These are phyloP conservation scores for Echeneis naucrates DNA, from an alignment of 2,797 vertebrate species.

Conservation along the genomic window DNA sequence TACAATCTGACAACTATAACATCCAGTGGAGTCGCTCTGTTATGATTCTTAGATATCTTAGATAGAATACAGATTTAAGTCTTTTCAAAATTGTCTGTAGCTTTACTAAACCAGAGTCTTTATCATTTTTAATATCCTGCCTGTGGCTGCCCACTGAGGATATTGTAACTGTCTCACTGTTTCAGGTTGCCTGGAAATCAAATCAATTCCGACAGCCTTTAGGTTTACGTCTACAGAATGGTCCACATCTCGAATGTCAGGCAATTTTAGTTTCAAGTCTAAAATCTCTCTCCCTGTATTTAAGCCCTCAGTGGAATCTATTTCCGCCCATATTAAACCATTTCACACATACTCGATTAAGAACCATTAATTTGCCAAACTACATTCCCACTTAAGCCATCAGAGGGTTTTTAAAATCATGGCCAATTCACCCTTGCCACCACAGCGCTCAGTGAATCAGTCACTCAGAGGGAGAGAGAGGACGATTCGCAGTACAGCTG, in stretches of 20 bases:
- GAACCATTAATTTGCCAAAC: conserved; percentile 77
- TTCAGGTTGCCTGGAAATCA: neutral
- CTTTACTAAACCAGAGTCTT: too few relatives aligned
- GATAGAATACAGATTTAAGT: too few relatives aligned
- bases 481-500: conserved; percentile 33
- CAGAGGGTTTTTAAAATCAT: conserved; percentile 85
- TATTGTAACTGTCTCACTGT: too few relatives aligned
- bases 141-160: too few relatives aligned
- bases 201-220: too few relatives aligned
- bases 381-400: conserved; percentile 85
- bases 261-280: conserved; percentile 26
- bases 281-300: conserved; percentile 11
- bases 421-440: conserved; percentile 88
- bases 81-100: too few relatives aligned
- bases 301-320: conserved; percentile 55
- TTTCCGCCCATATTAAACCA: conserved; percentile 68
- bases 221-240: neutral
- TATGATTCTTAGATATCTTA: too few relatives aligned
- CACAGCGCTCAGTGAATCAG: conserved; percentile 83
- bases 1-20: too few relatives aligned
- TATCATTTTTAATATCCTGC: too few relatives aligned
- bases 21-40: too few relatives aligned
- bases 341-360: conserved; percentile 74
- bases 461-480: conserved; percentile 77
- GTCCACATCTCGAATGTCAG: neutral